A percentile compares a stretch with the other conserved stretches of the same genome.
These are phyloP conservation scores for Cisticola juncidis DNA, from an alignment of 2,113 vertebrate species.

Conservation along the genomic window DNA sequence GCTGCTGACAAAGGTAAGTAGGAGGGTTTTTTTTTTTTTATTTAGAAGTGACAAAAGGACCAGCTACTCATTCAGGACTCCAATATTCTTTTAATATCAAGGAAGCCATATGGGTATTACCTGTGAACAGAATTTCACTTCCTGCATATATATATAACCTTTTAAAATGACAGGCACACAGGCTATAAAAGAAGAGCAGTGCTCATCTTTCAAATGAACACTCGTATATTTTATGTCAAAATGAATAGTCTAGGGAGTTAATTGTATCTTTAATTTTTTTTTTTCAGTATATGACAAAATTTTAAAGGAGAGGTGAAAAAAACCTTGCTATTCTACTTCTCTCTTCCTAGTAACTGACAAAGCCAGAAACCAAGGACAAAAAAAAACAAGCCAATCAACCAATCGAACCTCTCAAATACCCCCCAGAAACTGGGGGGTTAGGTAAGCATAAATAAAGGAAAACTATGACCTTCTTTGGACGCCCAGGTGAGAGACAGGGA, in stretches of 20 bases:
- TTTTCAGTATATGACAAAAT: not conserved
- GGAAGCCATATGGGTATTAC: not conserved
- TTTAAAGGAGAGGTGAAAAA: not conserved
- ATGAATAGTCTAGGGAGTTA: not conserved
- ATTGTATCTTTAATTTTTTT: not conserved
- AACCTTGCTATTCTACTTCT: not conserved
- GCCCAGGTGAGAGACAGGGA: not conserved
- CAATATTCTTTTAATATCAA: not conserved
- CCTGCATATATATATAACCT: not conserved
- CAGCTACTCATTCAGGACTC: not conserved
- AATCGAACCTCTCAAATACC: rapidly evolving
- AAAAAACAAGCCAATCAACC: not conserved
- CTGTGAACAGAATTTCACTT: not conserved
- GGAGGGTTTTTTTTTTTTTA: not conserved
- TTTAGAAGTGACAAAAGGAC: not conserved
- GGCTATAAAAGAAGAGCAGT: not conserved
- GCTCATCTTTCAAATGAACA: not conserved
- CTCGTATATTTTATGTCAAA: not conserved
- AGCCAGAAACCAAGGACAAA: not conserved
- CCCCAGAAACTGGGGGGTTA: not conserved
- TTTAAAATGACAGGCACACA: not conserved
- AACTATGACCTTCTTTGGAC: not conserved
- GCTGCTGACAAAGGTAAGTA: not conserved
- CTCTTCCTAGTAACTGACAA: not conserved
- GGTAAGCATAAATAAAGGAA: not conserved